phyloP scores from a whole-genome alignment of 2,797 vertebrate genomes.

The Sitta carolinensis region DNA sequence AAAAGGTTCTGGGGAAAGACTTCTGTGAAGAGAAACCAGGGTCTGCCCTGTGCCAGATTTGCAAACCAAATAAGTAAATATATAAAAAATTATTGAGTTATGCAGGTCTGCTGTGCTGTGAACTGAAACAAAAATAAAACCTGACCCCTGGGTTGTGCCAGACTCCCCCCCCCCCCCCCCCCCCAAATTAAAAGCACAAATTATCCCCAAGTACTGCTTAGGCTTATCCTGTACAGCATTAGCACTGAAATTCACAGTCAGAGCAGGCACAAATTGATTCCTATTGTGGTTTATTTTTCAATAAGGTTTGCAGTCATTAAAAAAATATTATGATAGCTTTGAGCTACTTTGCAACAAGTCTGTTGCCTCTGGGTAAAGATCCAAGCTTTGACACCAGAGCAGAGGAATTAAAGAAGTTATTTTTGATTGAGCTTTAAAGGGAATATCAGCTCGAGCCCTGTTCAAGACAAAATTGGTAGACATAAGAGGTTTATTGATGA shows the following conservation, averaged over 20 bases:
- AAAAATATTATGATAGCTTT: background rate
- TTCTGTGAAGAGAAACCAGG: background rate
- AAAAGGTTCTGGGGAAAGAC: background rate
- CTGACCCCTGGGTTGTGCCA: background rate
- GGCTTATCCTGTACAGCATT: background rate
- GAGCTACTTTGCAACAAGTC: background rate
- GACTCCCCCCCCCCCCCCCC: background rate
- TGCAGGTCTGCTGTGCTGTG: background rate
- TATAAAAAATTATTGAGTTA: background rate
- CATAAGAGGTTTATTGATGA: background rate
- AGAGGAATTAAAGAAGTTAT: background rate
- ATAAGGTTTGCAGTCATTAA: background rate
- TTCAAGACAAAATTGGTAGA: background rate
- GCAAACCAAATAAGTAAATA: background rate
- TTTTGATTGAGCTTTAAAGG: background rate
- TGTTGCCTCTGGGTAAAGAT: background rate
- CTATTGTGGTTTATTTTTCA: background rate
- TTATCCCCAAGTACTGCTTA: background rate
- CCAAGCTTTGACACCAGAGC: background rate
- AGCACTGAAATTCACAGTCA: background rate
- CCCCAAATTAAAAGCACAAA: slow-evolving; percentile 21
- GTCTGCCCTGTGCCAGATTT: background rate
- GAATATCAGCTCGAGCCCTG: background rate
- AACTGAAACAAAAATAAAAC: background rate
- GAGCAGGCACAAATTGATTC: background rate